Evolutionary conservation across 2,797 vertebrate species (phyloP).

Genomic region (Phoxinus dragarum): DNA sequence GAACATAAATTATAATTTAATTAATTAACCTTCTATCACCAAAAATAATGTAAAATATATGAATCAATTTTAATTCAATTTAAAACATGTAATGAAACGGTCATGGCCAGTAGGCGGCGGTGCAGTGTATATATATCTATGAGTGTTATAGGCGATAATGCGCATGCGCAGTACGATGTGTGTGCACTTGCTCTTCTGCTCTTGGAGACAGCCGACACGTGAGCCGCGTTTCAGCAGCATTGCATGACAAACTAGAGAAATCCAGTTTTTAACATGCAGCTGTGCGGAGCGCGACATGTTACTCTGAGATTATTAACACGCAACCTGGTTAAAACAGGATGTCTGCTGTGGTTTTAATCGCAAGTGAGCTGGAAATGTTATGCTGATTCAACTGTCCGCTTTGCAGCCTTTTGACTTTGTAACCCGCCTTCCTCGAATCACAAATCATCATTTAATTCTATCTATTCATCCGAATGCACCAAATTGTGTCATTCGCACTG

Average conservation of each 20-base stretch:
- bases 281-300: neutral
- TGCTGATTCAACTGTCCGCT: neutral
- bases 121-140: no score
- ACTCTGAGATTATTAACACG: neutral
- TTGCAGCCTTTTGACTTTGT: neutral
- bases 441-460: neutral
- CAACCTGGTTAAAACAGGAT: neutral
- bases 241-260: neutral
- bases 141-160: no score
- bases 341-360: neutral
- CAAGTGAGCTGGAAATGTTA: slow-evolving; percentile 1
- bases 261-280: neutral
- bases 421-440: neutral
- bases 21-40: neutral
- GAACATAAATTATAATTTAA: neutral
- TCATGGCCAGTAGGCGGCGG: no score
- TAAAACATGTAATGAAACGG: neutral
- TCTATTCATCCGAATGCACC: neutral
- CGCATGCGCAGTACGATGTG: slow-evolving; percentile 8
- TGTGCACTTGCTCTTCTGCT: neutral
- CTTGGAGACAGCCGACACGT: slow-evolving; percentile 20
- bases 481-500: neutral
- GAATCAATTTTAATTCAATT: neutral
- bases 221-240: neutral
- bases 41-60: neutral